Conservation (phyloP, 2,888 invertebrate species). For the Lamellibrachia columna region DNA sequence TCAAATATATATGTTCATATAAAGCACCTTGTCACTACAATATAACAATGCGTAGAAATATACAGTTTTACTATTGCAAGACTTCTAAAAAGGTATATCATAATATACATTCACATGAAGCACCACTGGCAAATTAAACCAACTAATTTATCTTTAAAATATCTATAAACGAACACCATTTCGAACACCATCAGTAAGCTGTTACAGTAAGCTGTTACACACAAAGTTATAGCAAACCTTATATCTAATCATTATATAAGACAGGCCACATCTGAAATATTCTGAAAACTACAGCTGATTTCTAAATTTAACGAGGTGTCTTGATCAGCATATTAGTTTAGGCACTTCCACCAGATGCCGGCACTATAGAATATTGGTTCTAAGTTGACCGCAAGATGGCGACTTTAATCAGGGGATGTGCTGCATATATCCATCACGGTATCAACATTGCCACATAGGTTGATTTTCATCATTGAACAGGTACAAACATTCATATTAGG, state of each 20-base stretch:
- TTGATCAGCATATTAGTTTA: too few species aligned
- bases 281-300: too few species aligned
- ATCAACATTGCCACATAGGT: background rate
- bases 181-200: background rate
- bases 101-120: background rate
- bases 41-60: slow-evolving; percentile 16
- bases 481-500: too few species aligned
- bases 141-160: background rate
- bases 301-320: too few species aligned
- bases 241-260: background rate
- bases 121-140: background rate
- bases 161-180: background rate
- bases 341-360: too few species aligned
- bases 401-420: background rate
- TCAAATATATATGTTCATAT: background rate
- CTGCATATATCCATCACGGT: too few species aligned
- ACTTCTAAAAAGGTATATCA: background rate
- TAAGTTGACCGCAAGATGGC: too few species aligned
- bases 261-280: background rate
- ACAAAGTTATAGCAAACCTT: background rate
- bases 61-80: background rate
- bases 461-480: too few species aligned
- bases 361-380: too few species aligned
- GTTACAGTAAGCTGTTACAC: background rate
- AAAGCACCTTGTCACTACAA: background rate